Evolutionary conservation across 2,113 vertebrate genomes (phyloP), one percentile per base, ranked within the genome.

Genomic region (Chunga burmeisteri): DNA sequence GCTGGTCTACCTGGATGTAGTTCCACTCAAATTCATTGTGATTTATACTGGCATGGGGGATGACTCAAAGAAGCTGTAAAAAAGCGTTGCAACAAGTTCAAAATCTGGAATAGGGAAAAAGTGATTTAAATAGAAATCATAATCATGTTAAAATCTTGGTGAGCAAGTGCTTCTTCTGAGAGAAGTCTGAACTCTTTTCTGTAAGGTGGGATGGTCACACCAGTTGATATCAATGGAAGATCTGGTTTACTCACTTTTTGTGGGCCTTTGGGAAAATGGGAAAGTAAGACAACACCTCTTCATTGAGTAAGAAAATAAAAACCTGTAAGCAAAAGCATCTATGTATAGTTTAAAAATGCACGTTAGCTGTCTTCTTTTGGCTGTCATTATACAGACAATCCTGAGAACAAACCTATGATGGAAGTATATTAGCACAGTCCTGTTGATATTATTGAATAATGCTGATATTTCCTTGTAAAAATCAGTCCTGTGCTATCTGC

Each of bases 281-380:
- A 36, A n/a, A 0, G 25, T 42, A 44, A 34, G 16, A 58, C 4
- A 44, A 4, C 21, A 52, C 7, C 4, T 38, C 1, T 3, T 36
- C 18, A 6, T 1, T 7, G 13, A 34, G 38, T 25, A 14, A 5
- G 0, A 44, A 36, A 79, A 55, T 2, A 4, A 17, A 10, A 26
- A 32, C 8, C 13, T 36, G 11, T 22, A 16, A 58, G 19, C 21
- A 26, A 55, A 62, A n/a, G 27, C 4, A 34, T 23, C 46, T 11
- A 3, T 9, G 9, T 4, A 1, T 11, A 20, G n/a, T 74, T 55
- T 44, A 61, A 81, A 61, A 53, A 30, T 7, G 6, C 16, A 44
- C 18, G 25, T 6, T 11, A 47, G 25, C 21, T 61, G 14, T 30
- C 32, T 25, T n/a, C 11, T 12, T 30, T 68, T 49, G 5, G 4